Evolutionary conservation across 1,140 invertebrate species (phyloP), one percentile per base, ranked within the genome.

Genomic region (Diachasma alloeum): DNA sequence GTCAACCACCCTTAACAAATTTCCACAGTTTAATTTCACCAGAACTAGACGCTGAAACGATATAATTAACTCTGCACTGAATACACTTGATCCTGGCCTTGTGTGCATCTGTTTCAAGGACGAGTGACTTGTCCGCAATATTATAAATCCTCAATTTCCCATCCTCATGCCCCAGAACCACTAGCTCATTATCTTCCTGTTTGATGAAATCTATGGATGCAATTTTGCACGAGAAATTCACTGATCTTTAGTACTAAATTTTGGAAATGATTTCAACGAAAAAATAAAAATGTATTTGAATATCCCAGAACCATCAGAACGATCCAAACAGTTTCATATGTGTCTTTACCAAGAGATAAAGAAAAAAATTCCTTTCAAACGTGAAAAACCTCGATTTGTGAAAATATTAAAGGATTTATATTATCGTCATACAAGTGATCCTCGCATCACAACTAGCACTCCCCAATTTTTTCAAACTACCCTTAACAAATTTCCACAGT

Each of bases 11-110:
- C 66, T 90, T 86, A 8, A 89, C 81, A 39, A 90, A 84, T 17
- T 86, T 90, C 95, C 95, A 97, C 0, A 96, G 81, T 90, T 95
- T 96, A 48, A 97, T 91, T 85, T 94, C 92, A 0, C 96, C 95
- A 53, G 93, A 91, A 89, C 95, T 96, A 0, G 94, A 94, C 22
- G 91, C 92, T 24, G 93, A 92, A 48, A 93, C 91, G 6, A 90
- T 90, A 63, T 90, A 82, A 78, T 87, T 86, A 17, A 87, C 81
- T 78, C 88, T 87, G 78, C 87, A 88, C 76, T 89, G 85, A 36
- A 95, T 88, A 84, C 91, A 92, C 87, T 95, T 95, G 0, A 96
- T 91, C 85, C 95, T 90, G 72, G 91, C 87, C 68, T 91, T 90
- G 77, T 96, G 94, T 0, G 91, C 94, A 59, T 88, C 75, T 36